Conservation (phyloP, 2,888 invertebrate species). For the Melieria picta region DNA sequence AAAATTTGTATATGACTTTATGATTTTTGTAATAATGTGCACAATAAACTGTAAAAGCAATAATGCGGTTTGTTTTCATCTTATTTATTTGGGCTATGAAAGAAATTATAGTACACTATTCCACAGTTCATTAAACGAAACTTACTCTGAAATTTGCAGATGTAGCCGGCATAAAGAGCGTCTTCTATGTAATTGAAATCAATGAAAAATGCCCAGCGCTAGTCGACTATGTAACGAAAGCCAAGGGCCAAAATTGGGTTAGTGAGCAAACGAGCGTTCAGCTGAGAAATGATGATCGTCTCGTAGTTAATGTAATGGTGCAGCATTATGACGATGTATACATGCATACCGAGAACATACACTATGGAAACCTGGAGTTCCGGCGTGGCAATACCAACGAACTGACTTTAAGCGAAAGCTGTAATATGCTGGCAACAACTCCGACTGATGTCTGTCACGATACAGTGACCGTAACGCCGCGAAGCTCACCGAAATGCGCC, state of each 20-base stretch:
- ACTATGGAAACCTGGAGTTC: neutral
- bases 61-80: too few species aligned
- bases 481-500: slow-evolving; percentile 25
- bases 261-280: slow-evolving; percentile 40
- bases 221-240: slow-evolving; percentile 52
- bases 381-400: too few species aligned
- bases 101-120: too few species aligned
- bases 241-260: slow-evolving; percentile 46
- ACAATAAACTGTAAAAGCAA: too few species aligned
- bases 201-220: slow-evolving; percentile 51
- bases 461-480: slow-evolving; percentile 22
- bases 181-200: slow-evolving; percentile 52
- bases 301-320: slow-evolving; percentile 52
- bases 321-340: slow-evolving; percentile 50
- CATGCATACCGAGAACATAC: slow-evolving; percentile 22
- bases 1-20: too few species aligned
- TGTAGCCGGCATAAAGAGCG: slow-evolving; percentile 51
- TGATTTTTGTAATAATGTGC: too few species aligned
- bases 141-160: slow-evolving; percentile 41
- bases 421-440: too few species aligned
- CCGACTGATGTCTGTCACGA: too few species aligned
- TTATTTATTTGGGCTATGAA: too few species aligned
- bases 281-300: slow-evolving; percentile 49
- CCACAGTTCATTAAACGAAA: too few species aligned
- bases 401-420: too few species aligned